Conservation (phyloP, 2,888 invertebrate genomes). For the Crocallis elinguaria region DNA sequence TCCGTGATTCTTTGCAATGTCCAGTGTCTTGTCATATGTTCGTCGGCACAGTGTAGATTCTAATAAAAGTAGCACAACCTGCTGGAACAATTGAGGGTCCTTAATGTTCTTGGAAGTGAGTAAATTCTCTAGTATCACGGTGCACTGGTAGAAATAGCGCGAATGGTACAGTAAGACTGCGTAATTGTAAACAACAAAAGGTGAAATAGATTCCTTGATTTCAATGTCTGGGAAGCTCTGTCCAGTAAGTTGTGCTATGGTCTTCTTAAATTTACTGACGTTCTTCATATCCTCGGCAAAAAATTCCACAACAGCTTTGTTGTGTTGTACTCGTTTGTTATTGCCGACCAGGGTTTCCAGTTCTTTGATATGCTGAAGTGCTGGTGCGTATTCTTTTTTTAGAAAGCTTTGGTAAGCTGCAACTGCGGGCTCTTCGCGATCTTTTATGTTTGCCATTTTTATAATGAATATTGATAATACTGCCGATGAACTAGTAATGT, state of each 20-base stretch:
- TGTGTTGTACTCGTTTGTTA: conserved; percentile 91
- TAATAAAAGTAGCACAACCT: conserved; percentile 67
- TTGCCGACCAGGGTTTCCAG: conserved; percentile 85
- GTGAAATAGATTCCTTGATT: conserved; percentile 63
- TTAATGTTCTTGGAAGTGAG: conserved; percentile 66
- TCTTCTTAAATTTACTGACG: conserved; percentile 89
- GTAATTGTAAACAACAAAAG: conserved; percentile 89
- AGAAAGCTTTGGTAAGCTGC: conserved; percentile 86
- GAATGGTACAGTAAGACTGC: conserved; percentile 91
- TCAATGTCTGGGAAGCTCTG: conserved; percentile 76
- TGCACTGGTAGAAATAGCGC: conserved; percentile 89
- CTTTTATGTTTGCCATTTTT: conserved; percentile 63
- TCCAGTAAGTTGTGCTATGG: conserved; percentile 86
- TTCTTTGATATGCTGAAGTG: conserved; percentile 87
- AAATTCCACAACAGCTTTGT: conserved; percentile 93
- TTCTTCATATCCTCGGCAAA: conserved; percentile 90
- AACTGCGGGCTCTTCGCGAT: conserved; percentile 82
- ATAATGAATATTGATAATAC: not conserved
- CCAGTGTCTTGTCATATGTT: conserved; percentile 72
- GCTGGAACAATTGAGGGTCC: conserved; percentile 67
- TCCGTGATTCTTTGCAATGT: conserved; percentile 67
- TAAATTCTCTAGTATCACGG: conserved; percentile 69
- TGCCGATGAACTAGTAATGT: not conserved
- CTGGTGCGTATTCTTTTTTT: conserved; percentile 86
- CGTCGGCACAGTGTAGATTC: conserved; percentile 76